Evolutionary conservation across 2,113 vertebrate genomes (phyloP), one percentile per base, ranked within the genome.

Genomic region (Psophia crepitans): DNA sequence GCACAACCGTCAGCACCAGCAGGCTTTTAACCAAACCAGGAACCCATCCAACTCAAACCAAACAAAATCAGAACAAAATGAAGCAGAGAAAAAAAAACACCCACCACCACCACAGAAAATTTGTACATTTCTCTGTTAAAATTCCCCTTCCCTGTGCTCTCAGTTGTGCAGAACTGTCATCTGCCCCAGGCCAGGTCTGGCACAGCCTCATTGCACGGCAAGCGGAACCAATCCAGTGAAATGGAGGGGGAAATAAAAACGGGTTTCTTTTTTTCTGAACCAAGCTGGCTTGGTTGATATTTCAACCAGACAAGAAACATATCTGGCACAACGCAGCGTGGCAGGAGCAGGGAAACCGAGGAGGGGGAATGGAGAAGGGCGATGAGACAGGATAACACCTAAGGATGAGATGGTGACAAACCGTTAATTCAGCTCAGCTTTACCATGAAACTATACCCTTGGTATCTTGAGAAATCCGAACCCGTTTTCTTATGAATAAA

Each of bases 351-450:
- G 77, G 84, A 89, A 93, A 87, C 60, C 21, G 89, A 97, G 93
- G 91, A 97, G 93, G 91, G 93, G 87, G 93, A 95, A 90, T 2
- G 57, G 91, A 86, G 90, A 90, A 77, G 64, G 89, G 77, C 6
- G 35, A 49, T 0, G 14, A 94, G 95, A 75, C 49, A 77, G 91
- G 86, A 35, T 85, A 86, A 95, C 85, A 84, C 92, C 94, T 33
- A 43, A 64, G 84, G 73, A 66, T 28, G 90, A 73, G 93, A 54
- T 35, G 84, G 73, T 82, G 89, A 89, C 87, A 87, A 96, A 94
- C 57, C 51, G 44, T 75, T 91, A 86, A 93, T 90, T 74, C 91
- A 73, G 80, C 93, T 84, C 80, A 70, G 91, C 68, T 76, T 4
- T 5, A 89, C 33, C 86, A 84, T 0, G 64, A 91, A 95, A 89